These are phyloP conservation scores for Patella caerulea DNA, from an alignment of 2,888 invertebrate species.

Conservation along the genomic window DNA sequence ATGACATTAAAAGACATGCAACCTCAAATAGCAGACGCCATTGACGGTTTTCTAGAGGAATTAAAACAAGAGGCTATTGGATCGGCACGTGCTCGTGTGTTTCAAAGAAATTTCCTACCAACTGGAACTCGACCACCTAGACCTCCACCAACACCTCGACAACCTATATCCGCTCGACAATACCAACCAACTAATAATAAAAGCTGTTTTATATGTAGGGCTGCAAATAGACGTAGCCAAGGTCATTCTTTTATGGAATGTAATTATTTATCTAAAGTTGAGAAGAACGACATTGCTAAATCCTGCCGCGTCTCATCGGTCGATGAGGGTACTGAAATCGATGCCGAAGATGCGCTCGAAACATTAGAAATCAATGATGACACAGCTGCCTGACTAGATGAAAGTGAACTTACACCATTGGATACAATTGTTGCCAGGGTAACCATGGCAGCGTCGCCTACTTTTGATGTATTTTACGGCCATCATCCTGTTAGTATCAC, in stretches of 20 bases:
- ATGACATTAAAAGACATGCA: neutral
- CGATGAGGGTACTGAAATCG: neutral
- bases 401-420: neutral
- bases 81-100: no score
- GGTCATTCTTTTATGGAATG: neutral
- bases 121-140: no score
- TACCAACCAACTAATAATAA: neutral
- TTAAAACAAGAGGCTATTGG: neutral
- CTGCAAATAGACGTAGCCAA: neutral
- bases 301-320: neutral
- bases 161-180: no score
- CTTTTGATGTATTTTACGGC: neutral
- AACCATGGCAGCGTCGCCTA: neutral
- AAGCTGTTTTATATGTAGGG: neutral
- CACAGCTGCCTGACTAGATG: neutral
- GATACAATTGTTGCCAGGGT: neutral
- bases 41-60: constrained; percentile 4
- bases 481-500: neutral
- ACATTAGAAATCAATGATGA: neutral
- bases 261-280: neutral
- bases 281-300: neutral
- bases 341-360: neutral
- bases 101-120: no score
- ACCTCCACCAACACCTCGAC: no score
- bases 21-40: neutral